Percentiles rank a stretch among this genome's conserved stretches.
phyloP scores from a whole-genome alignment of 2,888 invertebrate species.

The Helicoverpa assulta region DNA sequence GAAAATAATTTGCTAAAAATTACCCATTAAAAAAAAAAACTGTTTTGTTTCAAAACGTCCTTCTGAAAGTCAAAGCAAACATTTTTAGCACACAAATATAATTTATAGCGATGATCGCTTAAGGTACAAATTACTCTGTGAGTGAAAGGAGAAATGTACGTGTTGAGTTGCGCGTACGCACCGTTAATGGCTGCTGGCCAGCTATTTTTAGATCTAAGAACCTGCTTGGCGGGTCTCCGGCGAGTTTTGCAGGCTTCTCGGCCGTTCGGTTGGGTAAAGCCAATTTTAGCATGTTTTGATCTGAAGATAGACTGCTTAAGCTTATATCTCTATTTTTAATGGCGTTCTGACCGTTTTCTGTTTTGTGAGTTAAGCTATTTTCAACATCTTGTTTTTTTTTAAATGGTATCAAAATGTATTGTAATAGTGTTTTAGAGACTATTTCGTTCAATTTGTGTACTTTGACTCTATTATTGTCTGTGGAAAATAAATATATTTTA shows the following conservation, averaged over 20 bases:
- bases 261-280: slow-evolving; percentile 60
- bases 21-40: slow-evolving; percentile 1
- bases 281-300: slow-evolving; percentile 67
- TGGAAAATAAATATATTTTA: too few species aligned
- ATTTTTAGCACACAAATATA: slow-evolving; percentile 57
- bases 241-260: slow-evolving; percentile 70
- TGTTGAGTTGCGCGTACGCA: slow-evolving; percentile 74
- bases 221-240: slow-evolving; percentile 73
- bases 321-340: slow-evolving; percentile 36
- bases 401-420: too few species aligned
- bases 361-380: background rate
- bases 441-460: too few species aligned
- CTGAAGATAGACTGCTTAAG: slow-evolving; percentile 49
- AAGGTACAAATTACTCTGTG: slow-evolving; percentile 76
- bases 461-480: too few species aligned
- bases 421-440: too few species aligned
- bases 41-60: slow-evolving; percentile 1
- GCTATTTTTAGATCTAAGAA: slow-evolving; percentile 83
- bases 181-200: slow-evolving; percentile 76
- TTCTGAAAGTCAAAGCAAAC: slow-evolving; percentile 47
- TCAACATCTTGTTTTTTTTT: background rate
- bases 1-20: background rate
- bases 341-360: slow-evolving; percentile 18
- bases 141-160: slow-evolving; percentile 85
- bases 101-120: slow-evolving; percentile 48